phyloP scores from a whole-genome alignment of 1,140 invertebrate species.

The Pogonus chalceus region DNA sequence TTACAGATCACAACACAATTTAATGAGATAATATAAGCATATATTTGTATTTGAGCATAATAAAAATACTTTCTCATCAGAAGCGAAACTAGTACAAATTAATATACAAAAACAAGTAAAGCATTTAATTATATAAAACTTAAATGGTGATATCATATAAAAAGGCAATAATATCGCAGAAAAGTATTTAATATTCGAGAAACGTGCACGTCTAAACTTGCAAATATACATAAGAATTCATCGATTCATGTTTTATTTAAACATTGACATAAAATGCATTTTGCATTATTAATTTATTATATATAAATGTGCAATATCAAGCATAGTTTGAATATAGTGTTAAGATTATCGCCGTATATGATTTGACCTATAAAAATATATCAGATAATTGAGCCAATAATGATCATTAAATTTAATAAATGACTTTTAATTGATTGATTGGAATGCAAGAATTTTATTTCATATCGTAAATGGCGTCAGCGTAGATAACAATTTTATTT shows the following conservation, averaged over 20 bases:
- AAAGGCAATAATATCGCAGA: not conserved
- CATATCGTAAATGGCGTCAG: not conserved
- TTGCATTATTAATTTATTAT: not conserved
- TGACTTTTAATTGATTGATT: not conserved
- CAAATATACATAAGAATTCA: not conserved
- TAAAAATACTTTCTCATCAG: too few species aligned
- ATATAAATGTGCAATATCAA: not conserved
- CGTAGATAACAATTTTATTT: not conserved
- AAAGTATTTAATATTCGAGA: not conserved
- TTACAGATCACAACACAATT: too few species aligned
- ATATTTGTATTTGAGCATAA: too few species aligned
- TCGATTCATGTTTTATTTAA: not conserved
- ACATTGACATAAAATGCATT: not conserved
- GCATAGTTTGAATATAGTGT: too few species aligned
- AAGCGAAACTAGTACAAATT: not conserved
- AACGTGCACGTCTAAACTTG: not conserved
- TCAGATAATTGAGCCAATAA: not conserved
- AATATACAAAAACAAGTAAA: too few species aligned
- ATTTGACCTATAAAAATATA: not conserved
- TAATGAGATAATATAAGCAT: too few species aligned
- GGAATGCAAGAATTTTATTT: not conserved
- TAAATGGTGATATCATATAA: not conserved
- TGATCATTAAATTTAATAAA: not conserved
- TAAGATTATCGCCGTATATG: not conserved
- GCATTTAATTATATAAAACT: not conserved